A percentile compares a stretch with the other conserved stretches of the same genome.
Evolutionary conservation across 2,797 vertebrate genomes (phyloP).

Genomic region (Amniataba percoides): DNA sequence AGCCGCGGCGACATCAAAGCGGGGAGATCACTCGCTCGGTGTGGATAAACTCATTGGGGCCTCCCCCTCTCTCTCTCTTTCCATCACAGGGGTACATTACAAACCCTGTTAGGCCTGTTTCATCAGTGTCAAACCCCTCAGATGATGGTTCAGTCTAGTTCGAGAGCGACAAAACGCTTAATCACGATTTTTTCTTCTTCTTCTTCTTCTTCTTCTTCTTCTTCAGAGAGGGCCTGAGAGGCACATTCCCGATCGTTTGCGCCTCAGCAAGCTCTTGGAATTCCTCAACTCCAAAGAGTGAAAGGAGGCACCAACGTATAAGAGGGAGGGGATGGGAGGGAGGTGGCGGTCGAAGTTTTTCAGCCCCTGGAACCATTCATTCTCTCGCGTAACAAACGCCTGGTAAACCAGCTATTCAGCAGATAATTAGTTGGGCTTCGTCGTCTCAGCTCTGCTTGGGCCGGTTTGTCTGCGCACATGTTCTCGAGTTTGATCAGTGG

Average conservation of each 20-base stretch:
- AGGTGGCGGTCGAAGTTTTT: constrained; percentile 34
- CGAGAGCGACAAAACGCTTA: constrained; percentile 72
- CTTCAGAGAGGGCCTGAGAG: constrained; percentile 76
- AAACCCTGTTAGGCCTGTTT: constrained; percentile 48
- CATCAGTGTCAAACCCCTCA: constrained; percentile 50
- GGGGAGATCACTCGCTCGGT: constrained; percentile 32
- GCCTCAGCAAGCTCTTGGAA: constrained; percentile 85
- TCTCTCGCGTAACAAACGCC: constrained; percentile 73
- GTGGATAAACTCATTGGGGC: constrained; percentile 67
- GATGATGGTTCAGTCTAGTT: constrained; percentile 57
- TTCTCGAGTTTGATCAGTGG: constrained; percentile 40
- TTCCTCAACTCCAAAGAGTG: constrained; percentile 79
- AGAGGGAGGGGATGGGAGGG: background rate
- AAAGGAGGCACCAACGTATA: constrained; percentile 67
- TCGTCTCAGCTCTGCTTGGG: constrained; percentile 42
- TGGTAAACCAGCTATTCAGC: constrained; percentile 74
- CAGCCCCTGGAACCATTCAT: constrained; percentile 47
- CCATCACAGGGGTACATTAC: constrained; percentile 43
- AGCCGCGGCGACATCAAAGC: constrained; percentile 55
- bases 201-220: background rate
- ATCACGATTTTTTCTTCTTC: constrained; percentile 63
- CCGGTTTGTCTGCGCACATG: constrained; percentile 38
- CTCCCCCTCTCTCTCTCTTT: constrained; percentile 16
- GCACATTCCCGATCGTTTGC: constrained; percentile 84
- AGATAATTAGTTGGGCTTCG: constrained; percentile 72